phyloP scores from a whole-genome alignment of 1,140 invertebrate species.

The Brachionus manjavacas region DNA sequence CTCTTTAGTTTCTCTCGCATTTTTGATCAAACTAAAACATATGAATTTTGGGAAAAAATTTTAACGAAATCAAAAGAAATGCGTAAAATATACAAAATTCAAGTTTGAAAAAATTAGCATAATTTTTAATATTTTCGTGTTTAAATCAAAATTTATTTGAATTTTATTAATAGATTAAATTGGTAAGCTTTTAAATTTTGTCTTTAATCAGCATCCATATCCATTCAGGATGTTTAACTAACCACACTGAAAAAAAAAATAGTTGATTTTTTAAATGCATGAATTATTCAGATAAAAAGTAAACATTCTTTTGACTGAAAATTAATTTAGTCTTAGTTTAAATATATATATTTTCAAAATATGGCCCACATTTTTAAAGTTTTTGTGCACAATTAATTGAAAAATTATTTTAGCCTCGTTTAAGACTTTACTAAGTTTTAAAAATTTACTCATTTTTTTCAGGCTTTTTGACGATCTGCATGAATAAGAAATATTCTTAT shows the following conservation, averaged over 20 bases:
- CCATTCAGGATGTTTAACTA: background rate
- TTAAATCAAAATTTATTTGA: background rate
- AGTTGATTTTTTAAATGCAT: background rate
- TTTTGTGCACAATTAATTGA: background rate
- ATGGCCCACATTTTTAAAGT: too few relatives aligned
- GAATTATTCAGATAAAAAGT: background rate
- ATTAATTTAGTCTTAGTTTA: background rate
- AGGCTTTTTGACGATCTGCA: too few relatives aligned
- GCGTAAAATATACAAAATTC: background rate
- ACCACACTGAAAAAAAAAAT: background rate
- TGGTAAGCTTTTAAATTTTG: background rate
- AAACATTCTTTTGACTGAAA: background rate
- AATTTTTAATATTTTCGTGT: background rate
- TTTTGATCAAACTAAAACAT: background rate
- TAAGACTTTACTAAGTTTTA: too few relatives aligned
- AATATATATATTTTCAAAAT: too few relatives aligned
- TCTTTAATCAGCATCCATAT: background rate
- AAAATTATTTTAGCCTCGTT: too few relatives aligned
- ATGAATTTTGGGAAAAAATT: background rate
- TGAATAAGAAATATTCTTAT: too few relatives aligned
- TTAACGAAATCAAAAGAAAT: background rate
- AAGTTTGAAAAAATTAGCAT: background rate
- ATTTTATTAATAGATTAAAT: background rate
- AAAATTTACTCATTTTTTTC: too few relatives aligned
- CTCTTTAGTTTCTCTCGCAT: background rate